These are phyloP conservation scores for Drosophila hamatofila DNA, from an alignment of 2,888 invertebrate genomes.

Conservation along the genomic window DNA sequence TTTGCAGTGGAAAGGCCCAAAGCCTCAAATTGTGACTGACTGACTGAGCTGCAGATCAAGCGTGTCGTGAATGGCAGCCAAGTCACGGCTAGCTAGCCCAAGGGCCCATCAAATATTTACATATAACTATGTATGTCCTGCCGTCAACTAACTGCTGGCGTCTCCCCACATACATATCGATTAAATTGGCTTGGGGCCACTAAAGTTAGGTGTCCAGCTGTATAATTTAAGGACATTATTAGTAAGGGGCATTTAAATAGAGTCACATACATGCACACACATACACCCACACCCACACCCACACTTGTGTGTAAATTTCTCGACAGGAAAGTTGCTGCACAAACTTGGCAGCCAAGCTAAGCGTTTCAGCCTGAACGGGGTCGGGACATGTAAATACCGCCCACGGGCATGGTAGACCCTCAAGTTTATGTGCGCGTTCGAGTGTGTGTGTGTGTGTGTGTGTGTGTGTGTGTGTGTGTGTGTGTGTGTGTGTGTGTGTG, in stretches of 20 bases:
- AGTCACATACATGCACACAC: constrained; percentile 6
- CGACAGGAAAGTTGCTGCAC: constrained; percentile 45
- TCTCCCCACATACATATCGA: constrained; percentile 63
- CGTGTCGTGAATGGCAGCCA: constrained; percentile 64
- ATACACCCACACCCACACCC: background rate
- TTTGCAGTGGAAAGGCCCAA: constrained; percentile 18
- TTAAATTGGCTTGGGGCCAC: constrained; percentile 58
- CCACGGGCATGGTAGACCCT: constrained; percentile 53
- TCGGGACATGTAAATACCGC: constrained; percentile 63
- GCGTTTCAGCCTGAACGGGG: constrained; percentile 54
- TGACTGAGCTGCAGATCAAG: constrained; percentile 61
- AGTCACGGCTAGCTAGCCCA: constrained; percentile 48
- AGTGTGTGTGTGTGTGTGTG: constrained; percentile 44
- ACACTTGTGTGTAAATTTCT: constrained; percentile 11
- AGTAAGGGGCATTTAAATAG: constrained; percentile 58
- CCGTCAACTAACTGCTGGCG: constrained; percentile 61
- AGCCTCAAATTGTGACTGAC: constrained; percentile 35
- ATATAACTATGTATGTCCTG: constrained; percentile 23
- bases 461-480: constrained; percentile 43
- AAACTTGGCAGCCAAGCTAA: constrained; percentile 52
- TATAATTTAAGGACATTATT: constrained; percentile 66
- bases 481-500: constrained; percentile 53
- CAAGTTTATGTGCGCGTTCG: constrained; percentile 23
- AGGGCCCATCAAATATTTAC: constrained; percentile 63
- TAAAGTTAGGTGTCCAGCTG: constrained; percentile 56